A percentile compares a stretch with the other conserved stretches of the same genome.
Evolutionary conservation across 1,140 invertebrate genomes (phyloP).

Genomic region (Thaumatotibia leucotreta): DNA sequence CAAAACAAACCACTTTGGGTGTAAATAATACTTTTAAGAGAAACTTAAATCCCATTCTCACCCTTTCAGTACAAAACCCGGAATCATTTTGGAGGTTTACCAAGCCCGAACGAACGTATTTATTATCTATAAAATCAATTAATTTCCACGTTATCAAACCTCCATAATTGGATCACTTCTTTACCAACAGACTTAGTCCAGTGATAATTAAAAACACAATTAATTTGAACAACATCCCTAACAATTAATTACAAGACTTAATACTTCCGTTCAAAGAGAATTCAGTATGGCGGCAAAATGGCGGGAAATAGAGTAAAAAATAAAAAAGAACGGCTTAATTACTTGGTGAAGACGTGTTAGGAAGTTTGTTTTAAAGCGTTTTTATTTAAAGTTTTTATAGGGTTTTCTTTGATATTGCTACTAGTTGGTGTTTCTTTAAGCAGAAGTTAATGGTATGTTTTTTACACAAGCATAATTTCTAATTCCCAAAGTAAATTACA

Average conservation of each 20-base stretch:
- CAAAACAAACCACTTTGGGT: too few relatives aligned
- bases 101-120: not conserved
- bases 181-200: not conserved
- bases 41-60: too few relatives aligned
- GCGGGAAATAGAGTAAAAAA: constrained; percentile 2
- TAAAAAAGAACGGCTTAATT: not conserved
- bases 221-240: not conserved
- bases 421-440: not conserved
- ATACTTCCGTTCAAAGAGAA: not conserved
- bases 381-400: not conserved
- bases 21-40: too few relatives aligned
- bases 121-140: not conserved
- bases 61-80: too few relatives aligned
- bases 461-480: not conserved
- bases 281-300: constrained; percentile 4
- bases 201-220: not conserved
- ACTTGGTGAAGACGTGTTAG: not conserved
- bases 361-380: not conserved
- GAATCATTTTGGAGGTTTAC: too few relatives aligned
- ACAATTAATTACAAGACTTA: not conserved
- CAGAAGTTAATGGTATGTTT: not conserved
- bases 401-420: not conserved
- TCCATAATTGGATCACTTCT: not conserved
- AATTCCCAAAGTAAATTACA: not conserved
- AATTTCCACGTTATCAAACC: not conserved